A percentile compares a stretch with the other conserved stretches of the same genome.
Evolutionary conservation across 2,797 vertebrate genomes (phyloP).

Genomic region (Rhinoraja longicauda): DNA sequence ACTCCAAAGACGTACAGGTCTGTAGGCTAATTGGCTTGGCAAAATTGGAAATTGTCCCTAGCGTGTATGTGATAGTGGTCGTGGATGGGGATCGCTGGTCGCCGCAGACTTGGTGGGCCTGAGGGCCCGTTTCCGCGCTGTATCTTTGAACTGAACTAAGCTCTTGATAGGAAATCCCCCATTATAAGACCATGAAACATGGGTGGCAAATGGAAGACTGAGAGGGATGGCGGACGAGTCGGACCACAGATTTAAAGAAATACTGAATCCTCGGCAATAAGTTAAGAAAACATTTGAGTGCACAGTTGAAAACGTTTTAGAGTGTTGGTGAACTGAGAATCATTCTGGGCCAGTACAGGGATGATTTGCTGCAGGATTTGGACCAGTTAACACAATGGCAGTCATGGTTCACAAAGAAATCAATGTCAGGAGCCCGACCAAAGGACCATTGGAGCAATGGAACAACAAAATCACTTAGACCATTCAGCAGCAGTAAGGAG

Average conservation of each 20-base stretch:
- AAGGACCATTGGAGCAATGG: not conserved
- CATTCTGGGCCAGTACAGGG: not conserved
- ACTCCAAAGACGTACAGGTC: too few relatives aligned
- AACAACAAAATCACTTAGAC: not conserved
- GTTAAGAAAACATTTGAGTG: not conserved
- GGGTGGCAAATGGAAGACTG: not conserved
- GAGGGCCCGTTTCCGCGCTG: too few relatives aligned
- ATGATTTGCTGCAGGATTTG: not conserved
- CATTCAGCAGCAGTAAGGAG: not conserved
- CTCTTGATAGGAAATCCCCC: too few relatives aligned
- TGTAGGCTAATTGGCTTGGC: too few relatives aligned
- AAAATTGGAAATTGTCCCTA: too few relatives aligned
- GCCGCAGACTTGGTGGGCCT: too few relatives aligned
- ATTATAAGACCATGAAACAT: not conserved
- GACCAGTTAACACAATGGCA: not conserved
- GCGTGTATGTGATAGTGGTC: too few relatives aligned
- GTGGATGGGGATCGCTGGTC: too few relatives aligned
- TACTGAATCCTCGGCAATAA: not conserved
- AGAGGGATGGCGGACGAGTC: not conserved
- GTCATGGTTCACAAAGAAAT: not conserved
- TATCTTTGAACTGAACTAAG: too few relatives aligned
- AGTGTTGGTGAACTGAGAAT: not conserved
- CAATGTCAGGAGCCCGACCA: not conserved
- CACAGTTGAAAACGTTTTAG: not conserved
- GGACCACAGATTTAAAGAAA: not conserved